Evolutionary conservation across 1,140 invertebrate species (phyloP).

Genomic region (Aphis gossypii): DNA sequence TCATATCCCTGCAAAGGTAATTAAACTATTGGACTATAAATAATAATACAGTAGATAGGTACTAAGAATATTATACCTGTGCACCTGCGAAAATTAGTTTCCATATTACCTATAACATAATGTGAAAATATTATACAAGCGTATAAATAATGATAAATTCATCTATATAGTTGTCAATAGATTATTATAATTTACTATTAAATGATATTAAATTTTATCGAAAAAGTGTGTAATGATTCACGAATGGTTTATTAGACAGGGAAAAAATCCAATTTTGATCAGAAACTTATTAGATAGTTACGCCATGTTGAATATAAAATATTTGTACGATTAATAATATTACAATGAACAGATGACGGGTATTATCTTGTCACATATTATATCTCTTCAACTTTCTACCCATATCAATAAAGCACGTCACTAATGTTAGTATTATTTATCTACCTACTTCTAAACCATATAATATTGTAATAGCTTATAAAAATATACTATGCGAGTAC

Average conservation of each 20-base stretch:
- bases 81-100: not conserved
- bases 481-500: not conserved
- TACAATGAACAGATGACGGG: not conserved
- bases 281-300: too few species aligned
- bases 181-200: not conserved
- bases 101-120: not conserved
- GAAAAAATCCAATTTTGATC: not conserved
- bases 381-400: not conserved
- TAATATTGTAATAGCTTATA: too few species aligned
- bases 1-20: not conserved
- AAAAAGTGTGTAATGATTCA: not conserved
- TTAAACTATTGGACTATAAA: not conserved
- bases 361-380: not conserved
- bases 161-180: not conserved
- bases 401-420: not conserved
- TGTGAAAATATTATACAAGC: not conserved
- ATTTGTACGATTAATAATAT: too few species aligned
- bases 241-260: too few species aligned
- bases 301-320: too few species aligned
- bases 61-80: not conserved
- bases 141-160: too few species aligned
- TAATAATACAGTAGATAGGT: too few species aligned
- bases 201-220: not conserved
- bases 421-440: not conserved
- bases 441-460: not conserved